Conservation (phyloP, 1,140 invertebrate genomes). For the Dreissena polymorpha region DNA sequence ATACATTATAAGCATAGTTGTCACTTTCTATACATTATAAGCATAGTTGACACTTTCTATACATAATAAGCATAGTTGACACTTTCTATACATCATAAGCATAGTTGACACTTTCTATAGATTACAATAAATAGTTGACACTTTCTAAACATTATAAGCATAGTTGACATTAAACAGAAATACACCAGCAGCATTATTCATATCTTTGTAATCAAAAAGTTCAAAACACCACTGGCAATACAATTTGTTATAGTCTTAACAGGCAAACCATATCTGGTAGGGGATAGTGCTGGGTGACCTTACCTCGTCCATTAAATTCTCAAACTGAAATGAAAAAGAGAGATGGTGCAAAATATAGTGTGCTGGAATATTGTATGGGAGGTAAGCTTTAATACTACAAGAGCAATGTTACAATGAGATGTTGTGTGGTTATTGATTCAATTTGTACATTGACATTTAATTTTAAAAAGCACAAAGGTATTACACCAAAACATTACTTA, state of each 20-base stretch:
- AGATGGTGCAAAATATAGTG: conserved; percentile 5
- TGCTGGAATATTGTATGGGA: conserved; percentile 7
- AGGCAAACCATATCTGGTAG: background rate
- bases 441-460: background rate
- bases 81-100: no score
- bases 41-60: no score
- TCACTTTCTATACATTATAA: no score
- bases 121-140: no score
- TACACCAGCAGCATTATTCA: background rate
- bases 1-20: no score
- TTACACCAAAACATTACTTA: background rate
- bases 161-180: background rate
- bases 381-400: background rate
- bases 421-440: background rate
- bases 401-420: background rate
- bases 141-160: background rate
- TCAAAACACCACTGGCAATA: background rate
- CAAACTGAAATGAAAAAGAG: conserved; percentile 40
- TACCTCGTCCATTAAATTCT: conserved; percentile 53
- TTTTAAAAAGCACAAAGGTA: background rate
- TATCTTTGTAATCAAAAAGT: background rate
- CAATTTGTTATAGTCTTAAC: background rate
- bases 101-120: no score
- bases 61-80: no score
- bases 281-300: background rate